phyloP scores from a whole-genome alignment of 2,797 vertebrate species.

The Spinibarbus caldwelli region DNA sequence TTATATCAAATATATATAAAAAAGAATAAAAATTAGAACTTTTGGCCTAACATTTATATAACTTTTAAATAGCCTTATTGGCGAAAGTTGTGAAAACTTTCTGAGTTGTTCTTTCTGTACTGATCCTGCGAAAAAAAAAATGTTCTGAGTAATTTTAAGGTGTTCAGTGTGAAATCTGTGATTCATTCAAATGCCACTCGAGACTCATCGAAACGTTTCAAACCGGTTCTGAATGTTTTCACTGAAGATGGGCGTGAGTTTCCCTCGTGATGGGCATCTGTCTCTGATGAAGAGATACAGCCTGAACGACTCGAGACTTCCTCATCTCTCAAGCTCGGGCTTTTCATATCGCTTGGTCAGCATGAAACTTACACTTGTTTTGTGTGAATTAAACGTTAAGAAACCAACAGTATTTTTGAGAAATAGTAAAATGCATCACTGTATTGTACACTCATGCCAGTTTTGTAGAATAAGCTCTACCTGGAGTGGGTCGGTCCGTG shows the following conservation, averaged over 20 bases:
- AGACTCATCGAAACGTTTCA: not conserved
- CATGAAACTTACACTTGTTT: not conserved
- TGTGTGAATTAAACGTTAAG: not conserved
- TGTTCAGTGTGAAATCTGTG: not conserved
- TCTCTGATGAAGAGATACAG: slow-evolving; percentile 14
- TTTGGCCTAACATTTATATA: not conserved
- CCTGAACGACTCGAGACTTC: not conserved
- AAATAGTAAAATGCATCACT: too few relatives aligned
- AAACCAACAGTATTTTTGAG: too few relatives aligned
- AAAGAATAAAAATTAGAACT: not conserved
- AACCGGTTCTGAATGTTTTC: not conserved
- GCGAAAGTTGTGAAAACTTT: not conserved
- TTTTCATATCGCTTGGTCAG: not conserved
- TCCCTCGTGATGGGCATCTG: not conserved
- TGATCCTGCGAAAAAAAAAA: not conserved
- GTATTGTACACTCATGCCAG: too few relatives aligned
- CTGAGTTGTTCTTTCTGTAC: not conserved
- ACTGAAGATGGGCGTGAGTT: not conserved
- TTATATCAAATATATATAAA: not conserved
- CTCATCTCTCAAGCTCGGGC: not conserved
- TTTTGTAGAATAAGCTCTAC: too few relatives aligned
- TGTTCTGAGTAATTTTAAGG: too few relatives aligned
- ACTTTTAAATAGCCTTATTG: not conserved
- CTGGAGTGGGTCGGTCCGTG: not conserved
- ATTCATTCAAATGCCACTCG: not conserved